Conservation (phyloP, 2,113 vertebrate genomes). For the Chaenocephalus aceratus region DNA sequence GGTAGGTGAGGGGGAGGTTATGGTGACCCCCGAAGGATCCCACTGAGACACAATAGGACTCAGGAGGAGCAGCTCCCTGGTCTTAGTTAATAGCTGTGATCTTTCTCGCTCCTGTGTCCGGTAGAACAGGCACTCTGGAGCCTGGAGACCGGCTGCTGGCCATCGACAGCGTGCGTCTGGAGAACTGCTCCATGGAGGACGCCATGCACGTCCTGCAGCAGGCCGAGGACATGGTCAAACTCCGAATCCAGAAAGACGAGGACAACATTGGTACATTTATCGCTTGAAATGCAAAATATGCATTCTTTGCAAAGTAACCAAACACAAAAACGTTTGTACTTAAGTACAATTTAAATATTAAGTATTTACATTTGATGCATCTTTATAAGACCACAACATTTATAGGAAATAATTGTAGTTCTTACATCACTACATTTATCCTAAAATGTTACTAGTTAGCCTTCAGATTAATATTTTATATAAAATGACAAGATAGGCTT, state of each 20-base stretch:
- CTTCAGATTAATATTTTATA: not conserved
- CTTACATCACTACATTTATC: constrained; percentile 3
- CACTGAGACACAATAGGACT: constrained; percentile 68
- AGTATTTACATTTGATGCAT: not conserved
- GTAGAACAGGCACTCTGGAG: constrained; percentile 96
- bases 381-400: not conserved
- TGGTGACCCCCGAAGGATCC: constrained; percentile 61
- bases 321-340: not conserved
- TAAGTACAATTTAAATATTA: not conserved
- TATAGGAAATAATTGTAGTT: not conserved
- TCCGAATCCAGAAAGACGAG: constrained; percentile 97
- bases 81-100: constrained; percentile 47
- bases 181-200: constrained; percentile 95
- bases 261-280: constrained; percentile 92
- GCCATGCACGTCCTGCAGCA: constrained; percentile 94
- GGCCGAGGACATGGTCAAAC: constrained; percentile 96
- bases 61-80: constrained; percentile 28
- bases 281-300: not conserved
- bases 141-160: constrained; percentile 96
- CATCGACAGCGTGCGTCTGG: constrained; percentile 94
- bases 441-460: not conserved
- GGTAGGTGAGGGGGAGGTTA: constrained; percentile 66
- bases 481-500: not conserved
- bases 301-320: not conserved
- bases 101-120: constrained; percentile 41